Percentiles rank a stretch among this genome's conserved stretches.
These are phyloP conservation scores for Hyppa rectilinea DNA, from an alignment of 2,888 invertebrate species.

Conservation along the genomic window DNA sequence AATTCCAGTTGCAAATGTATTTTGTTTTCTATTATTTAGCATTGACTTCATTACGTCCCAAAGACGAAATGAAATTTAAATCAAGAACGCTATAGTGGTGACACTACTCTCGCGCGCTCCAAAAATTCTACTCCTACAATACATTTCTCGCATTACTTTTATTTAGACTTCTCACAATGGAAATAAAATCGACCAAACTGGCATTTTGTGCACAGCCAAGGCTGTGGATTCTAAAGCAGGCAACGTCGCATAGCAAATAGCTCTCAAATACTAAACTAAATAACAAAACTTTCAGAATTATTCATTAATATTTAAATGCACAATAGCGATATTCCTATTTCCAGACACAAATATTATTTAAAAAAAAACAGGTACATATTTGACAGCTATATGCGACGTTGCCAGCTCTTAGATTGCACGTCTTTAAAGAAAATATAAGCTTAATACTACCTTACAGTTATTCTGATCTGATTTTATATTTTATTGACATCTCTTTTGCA, in stretches of 20 bases:
- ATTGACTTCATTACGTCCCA: not conserved
- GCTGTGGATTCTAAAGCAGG: not conserved
- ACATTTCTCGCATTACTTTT: not conserved
- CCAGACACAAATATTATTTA: not conserved
- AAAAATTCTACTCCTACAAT: not conserved
- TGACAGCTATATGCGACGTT: not conserved
- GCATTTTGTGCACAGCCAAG: not conserved
- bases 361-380: not conserved
- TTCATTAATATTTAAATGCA: not conserved
- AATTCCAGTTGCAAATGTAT: not conserved
- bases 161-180: not conserved
- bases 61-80: not conserved
- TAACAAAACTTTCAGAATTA: not conserved
- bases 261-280: not conserved
- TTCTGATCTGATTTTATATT: constrained; percentile 15
- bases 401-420: not conserved
- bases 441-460: constrained; percentile 17
- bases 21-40: not conserved
- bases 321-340: not conserved
- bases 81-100: not conserved
- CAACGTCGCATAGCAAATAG: not conserved
- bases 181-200: not conserved
- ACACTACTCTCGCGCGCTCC: not conserved
- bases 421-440: not conserved
- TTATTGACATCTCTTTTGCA: constrained; percentile 9